These are phyloP conservation scores for Drosophila atripex DNA, from an alignment of 2,888 invertebrate species.

Conservation along the genomic window DNA sequence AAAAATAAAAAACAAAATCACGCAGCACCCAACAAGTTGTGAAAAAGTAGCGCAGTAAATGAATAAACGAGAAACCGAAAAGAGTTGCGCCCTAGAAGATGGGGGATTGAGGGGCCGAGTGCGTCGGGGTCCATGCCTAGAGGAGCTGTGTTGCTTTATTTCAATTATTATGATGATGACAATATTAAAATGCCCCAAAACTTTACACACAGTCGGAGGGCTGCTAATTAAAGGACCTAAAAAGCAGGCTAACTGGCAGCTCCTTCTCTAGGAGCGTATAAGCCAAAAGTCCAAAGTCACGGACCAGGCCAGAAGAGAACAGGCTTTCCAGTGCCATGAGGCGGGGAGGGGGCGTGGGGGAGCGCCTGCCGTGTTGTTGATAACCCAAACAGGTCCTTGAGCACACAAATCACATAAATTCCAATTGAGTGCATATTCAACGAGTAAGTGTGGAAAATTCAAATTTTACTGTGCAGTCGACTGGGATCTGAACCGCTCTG, in stretches of 20 bases:
- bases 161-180: slow-evolving; percentile 76
- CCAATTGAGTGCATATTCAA: slow-evolving; percentile 78
- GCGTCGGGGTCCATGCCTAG: slow-evolving; percentile 13
- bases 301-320: slow-evolving; percentile 30
- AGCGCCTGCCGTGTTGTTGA: slow-evolving; percentile 73
- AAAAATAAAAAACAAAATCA: slow-evolving; percentile 8
- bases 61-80: slow-evolving; percentile 51
- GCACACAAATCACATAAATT: slow-evolving; percentile 80
- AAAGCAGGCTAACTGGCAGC: slow-evolving; percentile 21
- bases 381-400: slow-evolving; percentile 76
- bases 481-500: slow-evolving; percentile 17
- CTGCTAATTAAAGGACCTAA: slow-evolving; percentile 71
- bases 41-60: slow-evolving; percentile 67
- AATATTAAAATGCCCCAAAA: slow-evolving; percentile 73
- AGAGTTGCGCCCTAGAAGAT: slow-evolving; percentile 49
- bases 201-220: slow-evolving; percentile 31
- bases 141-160: slow-evolving; percentile 54
- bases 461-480: slow-evolving; percentile 69
- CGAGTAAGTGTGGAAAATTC: slow-evolving; percentile 61
- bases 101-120: background rate
- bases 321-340: background rate
- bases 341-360: slow-evolving; percentile 2
- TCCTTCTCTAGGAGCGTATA: slow-evolving; percentile 33
- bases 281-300: slow-evolving; percentile 73
- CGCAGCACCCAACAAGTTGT: slow-evolving; percentile 52